A percentile compares a stretch with the other conserved stretches of the same genome.
Conservation (phyloP, 23 tunicate genomes). For the Styela clava region DNA sequence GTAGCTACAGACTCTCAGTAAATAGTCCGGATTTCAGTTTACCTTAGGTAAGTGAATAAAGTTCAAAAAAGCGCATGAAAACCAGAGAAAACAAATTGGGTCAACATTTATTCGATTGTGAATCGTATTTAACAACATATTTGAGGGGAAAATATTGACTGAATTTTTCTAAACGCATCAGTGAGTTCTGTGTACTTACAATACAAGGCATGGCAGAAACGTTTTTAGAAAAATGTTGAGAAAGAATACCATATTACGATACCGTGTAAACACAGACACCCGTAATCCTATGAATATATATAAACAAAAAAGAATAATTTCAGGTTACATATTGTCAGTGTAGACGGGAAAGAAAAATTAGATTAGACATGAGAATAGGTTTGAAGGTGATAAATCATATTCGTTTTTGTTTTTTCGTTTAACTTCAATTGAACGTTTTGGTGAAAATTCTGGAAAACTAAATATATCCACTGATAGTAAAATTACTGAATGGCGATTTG, state of each 20-base stretch:
- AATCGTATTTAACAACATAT: slow-evolving; percentile 58
- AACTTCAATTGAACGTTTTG: too few relatives aligned
- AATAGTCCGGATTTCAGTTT: neutral
- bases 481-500: too few relatives aligned
- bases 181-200: slow-evolving; percentile 16
- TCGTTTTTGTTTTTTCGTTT: too few relatives aligned
- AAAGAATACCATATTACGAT: neutral
- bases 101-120: slow-evolving; percentile 47
- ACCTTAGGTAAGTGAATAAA: neutral
- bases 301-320: neutral
- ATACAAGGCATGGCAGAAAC: too few relatives aligned
- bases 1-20: neutral
- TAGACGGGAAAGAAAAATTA: neutral
- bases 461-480: too few relatives aligned
- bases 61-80: neutral
- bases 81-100: slow-evolving; percentile 39
- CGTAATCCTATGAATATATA: slow-evolving; percentile 2
- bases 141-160: slow-evolving; percentile 78
- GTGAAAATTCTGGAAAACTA: too few relatives aligned
- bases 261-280: neutral
- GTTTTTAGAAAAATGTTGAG: too few relatives aligned
- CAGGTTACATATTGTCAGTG: slow-evolving; percentile 4
- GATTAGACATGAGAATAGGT: too few relatives aligned
- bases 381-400: too few relatives aligned
- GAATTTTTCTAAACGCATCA: slow-evolving; percentile 15